Percentiles rank a stretch among this genome's conserved stretches.
Evolutionary conservation across 2,113 vertebrate species (phyloP).

Genomic region (Antidorcas marsupialis): DNA sequence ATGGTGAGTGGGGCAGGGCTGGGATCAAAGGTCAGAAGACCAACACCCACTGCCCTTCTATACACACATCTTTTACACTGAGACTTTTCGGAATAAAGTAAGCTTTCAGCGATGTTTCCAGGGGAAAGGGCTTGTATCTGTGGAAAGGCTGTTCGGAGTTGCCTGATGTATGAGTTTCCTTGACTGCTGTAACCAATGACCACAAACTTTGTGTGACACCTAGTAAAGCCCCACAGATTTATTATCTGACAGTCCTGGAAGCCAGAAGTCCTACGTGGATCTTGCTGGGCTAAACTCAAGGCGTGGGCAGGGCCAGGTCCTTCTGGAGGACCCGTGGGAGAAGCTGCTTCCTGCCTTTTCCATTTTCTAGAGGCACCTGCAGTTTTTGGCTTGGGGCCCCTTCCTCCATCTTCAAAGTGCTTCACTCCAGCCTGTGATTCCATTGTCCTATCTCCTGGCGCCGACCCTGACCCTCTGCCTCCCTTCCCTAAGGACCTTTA

Average conservation of each 20-base stretch:
- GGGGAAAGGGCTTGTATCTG: background rate
- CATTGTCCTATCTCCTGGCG: background rate
- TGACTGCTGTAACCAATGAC: background rate
- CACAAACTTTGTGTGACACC: background rate
- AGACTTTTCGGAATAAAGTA: background rate
- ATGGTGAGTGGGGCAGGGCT: no score
- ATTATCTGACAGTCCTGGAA: background rate
- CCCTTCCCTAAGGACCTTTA: no score
- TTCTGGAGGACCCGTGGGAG: background rate
- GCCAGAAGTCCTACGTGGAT: background rate
- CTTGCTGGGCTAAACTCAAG: background rate
- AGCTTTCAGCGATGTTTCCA: no score
- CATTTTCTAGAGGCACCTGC: background rate
- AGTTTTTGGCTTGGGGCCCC: accelerated
- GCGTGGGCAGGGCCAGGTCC: background rate
- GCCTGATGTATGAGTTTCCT: background rate
- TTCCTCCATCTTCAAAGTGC: background rate
- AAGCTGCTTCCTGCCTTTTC: background rate
- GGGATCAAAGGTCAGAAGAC: background rate
- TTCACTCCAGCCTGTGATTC: background rate
- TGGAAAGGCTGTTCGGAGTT: background rate
- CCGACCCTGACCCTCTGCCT: background rate
- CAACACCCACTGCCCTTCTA: background rate
- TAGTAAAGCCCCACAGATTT: background rate
- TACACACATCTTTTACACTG: background rate